These are phyloP conservation scores for Eugnorisma glareosa DNA, from an alignment of 2,888 invertebrate genomes.

Conservation along the genomic window DNA sequence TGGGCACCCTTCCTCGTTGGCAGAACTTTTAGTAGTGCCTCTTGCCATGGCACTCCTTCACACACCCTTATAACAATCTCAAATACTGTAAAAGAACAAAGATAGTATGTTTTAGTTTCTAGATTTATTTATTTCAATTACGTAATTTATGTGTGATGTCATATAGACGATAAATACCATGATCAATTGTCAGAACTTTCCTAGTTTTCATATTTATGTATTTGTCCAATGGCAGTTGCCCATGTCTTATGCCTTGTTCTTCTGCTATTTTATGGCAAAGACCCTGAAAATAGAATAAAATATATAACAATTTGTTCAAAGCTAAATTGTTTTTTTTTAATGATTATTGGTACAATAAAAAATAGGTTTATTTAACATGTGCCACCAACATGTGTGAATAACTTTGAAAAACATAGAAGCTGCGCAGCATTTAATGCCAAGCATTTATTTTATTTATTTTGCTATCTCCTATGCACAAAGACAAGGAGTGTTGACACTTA, in stretches of 20 bases:
- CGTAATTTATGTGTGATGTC: background rate
- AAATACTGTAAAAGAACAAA: conserved; percentile 92
- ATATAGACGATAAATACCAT: conserved; percentile 91
- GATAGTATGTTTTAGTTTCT: conserved; percentile 18
- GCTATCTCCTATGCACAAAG: background rate
- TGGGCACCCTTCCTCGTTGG: conserved; percentile 94
- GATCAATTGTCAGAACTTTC: conserved; percentile 98
- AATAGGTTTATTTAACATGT: background rate
- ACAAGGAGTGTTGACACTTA: background rate
- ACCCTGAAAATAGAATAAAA: conserved; percentile 90
- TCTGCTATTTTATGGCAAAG: conserved; percentile 95
- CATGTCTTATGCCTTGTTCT: conserved; percentile 94
- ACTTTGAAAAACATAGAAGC: conserved; percentile 9
- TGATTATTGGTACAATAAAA: background rate
- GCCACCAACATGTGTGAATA: background rate
- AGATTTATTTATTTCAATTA: conserved; percentile 14
- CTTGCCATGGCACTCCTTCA: conserved; percentile 95
- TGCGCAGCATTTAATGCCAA: conserved; percentile 18
- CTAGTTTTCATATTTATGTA: conserved; percentile 97
- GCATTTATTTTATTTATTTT: conserved; percentile 34
- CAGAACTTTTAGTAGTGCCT: conserved; percentile 94
- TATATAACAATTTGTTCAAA: conserved; percentile 1
- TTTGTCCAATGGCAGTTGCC: conserved; percentile 96
- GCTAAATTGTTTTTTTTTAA: background rate
- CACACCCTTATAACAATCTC: conserved; percentile 94